phyloP scores from a whole-genome alignment of 2,113 vertebrate genomes.

The Hippocampus zosterae region DNA sequence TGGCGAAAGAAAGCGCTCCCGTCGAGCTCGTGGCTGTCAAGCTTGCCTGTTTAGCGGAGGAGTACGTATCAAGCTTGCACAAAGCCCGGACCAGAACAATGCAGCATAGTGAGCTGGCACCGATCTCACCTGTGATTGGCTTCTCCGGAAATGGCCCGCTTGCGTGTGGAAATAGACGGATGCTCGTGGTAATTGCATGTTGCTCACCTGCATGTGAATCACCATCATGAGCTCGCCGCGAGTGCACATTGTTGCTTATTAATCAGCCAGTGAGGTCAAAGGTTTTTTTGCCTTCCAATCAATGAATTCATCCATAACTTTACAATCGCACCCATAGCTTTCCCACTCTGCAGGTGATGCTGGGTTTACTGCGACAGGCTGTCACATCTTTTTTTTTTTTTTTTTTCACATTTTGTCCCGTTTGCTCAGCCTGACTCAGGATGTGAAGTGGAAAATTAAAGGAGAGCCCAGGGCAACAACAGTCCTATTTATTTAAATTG shows the following conservation, averaged over 20 bases:
- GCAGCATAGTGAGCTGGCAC: neutral
- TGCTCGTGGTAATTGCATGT: conserved; percentile 12
- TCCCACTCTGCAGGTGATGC: conserved; percentile 18
- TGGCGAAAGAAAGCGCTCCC: conserved; percentile 14
- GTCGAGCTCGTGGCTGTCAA: conserved; percentile 13
- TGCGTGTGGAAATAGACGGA: conserved; percentile 7
- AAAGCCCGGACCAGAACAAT: conserved; percentile 20
- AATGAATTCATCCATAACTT: conserved; percentile 20
- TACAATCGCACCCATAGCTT: neutral
- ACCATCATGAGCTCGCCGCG: conserved; percentile 17
- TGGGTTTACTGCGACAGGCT: conserved; percentile 30
- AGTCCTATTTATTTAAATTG: conserved; percentile 42
- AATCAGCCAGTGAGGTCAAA: conserved; percentile 31
- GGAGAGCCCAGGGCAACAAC: conserved; percentile 30
- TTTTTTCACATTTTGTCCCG: conserved; percentile 39
- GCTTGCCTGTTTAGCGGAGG: conserved; percentile 28
- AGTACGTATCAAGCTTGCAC: conserved; percentile 16
- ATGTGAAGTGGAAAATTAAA: conserved; percentile 43
- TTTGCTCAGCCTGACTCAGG: conserved; percentile 34
- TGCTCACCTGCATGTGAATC: conserved; percentile 27
- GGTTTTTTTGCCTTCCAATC: conserved; percentile 19
- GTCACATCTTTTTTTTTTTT: neutral
- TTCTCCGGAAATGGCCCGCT: conserved; percentile 4
- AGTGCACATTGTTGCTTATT: conserved; percentile 16
- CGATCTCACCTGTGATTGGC: neutral